A percentile compares a stretch with the other conserved stretches of the same genome.
phyloP scores from a whole-genome alignment of 2,797 vertebrate genomes.

The Orestias chungarensis region DNA sequence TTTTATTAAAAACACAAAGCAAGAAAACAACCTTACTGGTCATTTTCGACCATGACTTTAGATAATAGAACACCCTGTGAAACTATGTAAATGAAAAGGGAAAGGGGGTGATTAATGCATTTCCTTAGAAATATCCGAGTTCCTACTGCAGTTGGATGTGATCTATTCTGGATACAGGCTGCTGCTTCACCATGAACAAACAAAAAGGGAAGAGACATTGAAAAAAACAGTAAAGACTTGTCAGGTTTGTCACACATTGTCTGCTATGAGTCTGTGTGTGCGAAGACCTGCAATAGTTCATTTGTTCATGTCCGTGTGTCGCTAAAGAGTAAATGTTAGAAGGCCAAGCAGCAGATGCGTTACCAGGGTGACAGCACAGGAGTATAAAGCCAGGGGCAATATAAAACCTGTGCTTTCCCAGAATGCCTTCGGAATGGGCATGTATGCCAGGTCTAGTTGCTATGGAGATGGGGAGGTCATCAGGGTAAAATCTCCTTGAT shows the following conservation, averaged over 20 bases:
- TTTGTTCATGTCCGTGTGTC: constrained; percentile 34
- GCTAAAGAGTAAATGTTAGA: constrained; percentile 75
- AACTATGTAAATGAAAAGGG: background rate
- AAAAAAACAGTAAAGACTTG: constrained; percentile 13
- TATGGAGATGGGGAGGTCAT: constrained; percentile 59
- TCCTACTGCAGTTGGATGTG: background rate
- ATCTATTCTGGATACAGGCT: background rate
- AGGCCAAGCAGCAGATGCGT: constrained; percentile 64
- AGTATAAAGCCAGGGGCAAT: constrained; percentile 75
- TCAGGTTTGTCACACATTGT: constrained; percentile 34
- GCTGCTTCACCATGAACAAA: constrained; percentile 1
- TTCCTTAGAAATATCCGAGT: background rate
- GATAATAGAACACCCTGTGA: background rate
- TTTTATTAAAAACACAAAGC: background rate
- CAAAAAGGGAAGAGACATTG: background rate
- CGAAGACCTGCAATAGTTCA: constrained; percentile 14
- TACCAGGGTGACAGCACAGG: constrained; percentile 71
- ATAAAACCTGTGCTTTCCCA: constrained; percentile 82
- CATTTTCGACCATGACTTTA: background rate
- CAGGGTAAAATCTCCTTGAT: constrained; percentile 72
- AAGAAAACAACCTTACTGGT: too few relatives aligned
- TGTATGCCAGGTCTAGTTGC: constrained; percentile 75
- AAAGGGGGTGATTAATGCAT: background rate
- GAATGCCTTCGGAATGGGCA: constrained; percentile 76
- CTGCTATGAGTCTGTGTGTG: constrained; percentile 27